These are phyloP conservation scores for Pterocles gutturalis DNA, from an alignment of 2,113 vertebrate species.

Conservation along the genomic window DNA sequence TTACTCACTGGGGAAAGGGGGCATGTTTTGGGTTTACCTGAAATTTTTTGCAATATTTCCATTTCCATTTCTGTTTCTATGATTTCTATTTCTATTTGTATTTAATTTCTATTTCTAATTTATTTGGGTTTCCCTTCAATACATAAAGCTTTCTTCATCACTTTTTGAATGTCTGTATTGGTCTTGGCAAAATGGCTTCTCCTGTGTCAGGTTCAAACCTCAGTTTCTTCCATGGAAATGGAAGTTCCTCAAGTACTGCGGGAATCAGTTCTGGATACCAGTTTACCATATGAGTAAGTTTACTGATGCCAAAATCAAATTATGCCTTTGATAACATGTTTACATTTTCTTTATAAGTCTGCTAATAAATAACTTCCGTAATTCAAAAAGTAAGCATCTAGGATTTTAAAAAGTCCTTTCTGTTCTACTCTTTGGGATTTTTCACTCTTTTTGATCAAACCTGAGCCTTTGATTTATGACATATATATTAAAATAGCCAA, in stretches of 20 bases:
- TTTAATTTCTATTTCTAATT: background rate
- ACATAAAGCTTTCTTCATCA: background rate
- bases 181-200: background rate
- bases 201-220: background rate
- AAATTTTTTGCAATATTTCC: background rate
- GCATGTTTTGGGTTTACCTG: background rate
- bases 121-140: background rate
- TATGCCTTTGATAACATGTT: background rate
- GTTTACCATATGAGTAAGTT: background rate
- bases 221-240: background rate
- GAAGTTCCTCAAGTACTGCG: background rate
- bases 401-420: background rate
- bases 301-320: slow-evolving; percentile 4
- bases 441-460: background rate
- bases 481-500: slow-evolving; percentile 9
- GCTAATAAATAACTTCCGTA: background rate
- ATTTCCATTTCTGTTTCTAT: background rate
- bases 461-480: slow-evolving; percentile 11
- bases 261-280: background rate
- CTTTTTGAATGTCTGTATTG: background rate
- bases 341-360: background rate
- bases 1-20: background rate
- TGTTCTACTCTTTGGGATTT: background rate
- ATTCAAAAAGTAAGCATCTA: background rate
- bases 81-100: background rate